Percentiles rank a stretch among this genome's conserved stretches.
phyloP scores from a whole-genome alignment of 2,888 invertebrate species.

The Orthonychiurus folsomi region DNA sequence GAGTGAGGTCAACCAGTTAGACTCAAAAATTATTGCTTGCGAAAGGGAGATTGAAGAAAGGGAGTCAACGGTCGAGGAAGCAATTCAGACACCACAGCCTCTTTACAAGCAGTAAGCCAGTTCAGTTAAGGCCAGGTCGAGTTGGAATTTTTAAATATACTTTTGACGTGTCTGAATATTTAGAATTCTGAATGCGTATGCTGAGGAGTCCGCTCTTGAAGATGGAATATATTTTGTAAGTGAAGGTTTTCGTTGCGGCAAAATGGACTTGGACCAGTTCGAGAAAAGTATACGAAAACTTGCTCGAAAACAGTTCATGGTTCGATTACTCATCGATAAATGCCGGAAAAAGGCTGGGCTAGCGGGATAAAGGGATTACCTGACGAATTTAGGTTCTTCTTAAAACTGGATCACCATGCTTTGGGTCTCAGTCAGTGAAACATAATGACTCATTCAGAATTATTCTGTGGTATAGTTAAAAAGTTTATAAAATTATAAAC shows the following conservation, averaged over 20 bases:
- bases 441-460: no score
- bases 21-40: slow-evolving; percentile 25
- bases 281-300: slow-evolving; percentile 90
- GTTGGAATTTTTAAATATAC: no score
- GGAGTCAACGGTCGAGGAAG: slow-evolving; percentile 86
- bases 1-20: slow-evolving; percentile 28
- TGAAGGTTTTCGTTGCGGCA: slow-evolving; percentile 81
- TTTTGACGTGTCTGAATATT: neutral
- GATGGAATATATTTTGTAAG: slow-evolving; percentile 98
- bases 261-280: slow-evolving; percentile 92
- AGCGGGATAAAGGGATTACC: no score
- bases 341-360: slow-evolving; percentile 86
- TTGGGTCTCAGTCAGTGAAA: no score
- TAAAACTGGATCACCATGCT: no score
- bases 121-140: no score
- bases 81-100: slow-evolving; percentile 91
- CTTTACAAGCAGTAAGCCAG: slow-evolving; percentile 80
- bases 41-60: slow-evolving; percentile 75
- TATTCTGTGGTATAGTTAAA: no score
- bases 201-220: slow-evolving; percentile 95
- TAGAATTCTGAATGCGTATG: slow-evolving; percentile 79
- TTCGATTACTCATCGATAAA: slow-evolving; percentile 90
- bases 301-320: slow-evolving; percentile 90
- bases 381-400: no score
- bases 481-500: no score